Evolutionary conservation across 1,140 invertebrate species (phyloP).

Genomic region (Drosophila eugracilis): DNA sequence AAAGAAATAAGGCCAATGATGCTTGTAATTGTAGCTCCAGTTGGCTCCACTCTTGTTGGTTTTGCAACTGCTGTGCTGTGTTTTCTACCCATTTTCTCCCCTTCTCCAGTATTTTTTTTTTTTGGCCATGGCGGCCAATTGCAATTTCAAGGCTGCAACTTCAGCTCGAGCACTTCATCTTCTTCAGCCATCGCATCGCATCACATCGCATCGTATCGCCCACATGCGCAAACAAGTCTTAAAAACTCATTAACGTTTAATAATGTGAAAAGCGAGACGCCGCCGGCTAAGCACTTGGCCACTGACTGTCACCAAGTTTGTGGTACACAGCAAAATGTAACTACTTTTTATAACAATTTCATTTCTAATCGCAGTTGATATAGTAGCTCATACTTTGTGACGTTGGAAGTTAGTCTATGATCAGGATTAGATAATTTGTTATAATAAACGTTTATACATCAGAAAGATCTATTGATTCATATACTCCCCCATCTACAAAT

Average conservation of each 20-base stretch:
- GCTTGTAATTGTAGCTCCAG: constrained; percentile 76
- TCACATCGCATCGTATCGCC: constrained; percentile 21
- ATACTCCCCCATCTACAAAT: background rate
- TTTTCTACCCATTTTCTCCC: constrained; percentile 6
- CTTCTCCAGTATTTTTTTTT: constrained; percentile 4
- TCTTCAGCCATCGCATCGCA: constrained; percentile 17
- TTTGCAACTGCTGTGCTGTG: constrained; percentile 40
- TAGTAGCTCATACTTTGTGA: too few species aligned
- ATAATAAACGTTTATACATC: too few species aligned
- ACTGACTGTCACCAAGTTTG: constrained; percentile 15
- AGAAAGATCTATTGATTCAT: too few species aligned
- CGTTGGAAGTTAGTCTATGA: too few species aligned
- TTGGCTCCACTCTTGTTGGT: constrained; percentile 45
- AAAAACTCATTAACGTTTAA: constrained; percentile 72
- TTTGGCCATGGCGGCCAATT: constrained; percentile 35
- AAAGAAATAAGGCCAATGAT: constrained; percentile 79
- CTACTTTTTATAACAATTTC: background rate
- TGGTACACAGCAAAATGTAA: background rate
- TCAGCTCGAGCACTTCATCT: constrained; percentile 12
- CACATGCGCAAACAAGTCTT: constrained; percentile 51
- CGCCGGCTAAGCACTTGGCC: constrained; percentile 26
- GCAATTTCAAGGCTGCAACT: constrained; percentile 66
- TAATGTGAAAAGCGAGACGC: constrained; percentile 41
- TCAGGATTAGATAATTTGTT: too few species aligned
- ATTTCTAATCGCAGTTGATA: background rate